Base-by-base conservation (phyloP, 2,888 invertebrate species). In the Dorcus parallelipipedus region DNA sequence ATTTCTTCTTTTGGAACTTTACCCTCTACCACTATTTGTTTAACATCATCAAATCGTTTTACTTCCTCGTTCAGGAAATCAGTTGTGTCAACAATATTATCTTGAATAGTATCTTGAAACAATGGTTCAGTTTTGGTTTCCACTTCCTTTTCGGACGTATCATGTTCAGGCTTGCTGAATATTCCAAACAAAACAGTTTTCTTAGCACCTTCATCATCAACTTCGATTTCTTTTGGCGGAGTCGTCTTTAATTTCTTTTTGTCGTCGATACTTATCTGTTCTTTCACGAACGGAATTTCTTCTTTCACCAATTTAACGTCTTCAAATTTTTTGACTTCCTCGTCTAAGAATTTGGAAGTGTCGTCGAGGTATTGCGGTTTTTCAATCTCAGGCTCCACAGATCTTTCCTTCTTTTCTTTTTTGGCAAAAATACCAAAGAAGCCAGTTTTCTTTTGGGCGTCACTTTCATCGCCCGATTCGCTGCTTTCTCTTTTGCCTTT, bases 131-230 rank as follows among this genome's bases (percentile, higher is more conserved):
- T 10, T 23, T 54, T 54, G n/a, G 8, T 33, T 39, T 62, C 61
- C 39, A 58, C 57, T 56, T 4, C 6, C 26, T 33, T 33, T 33
- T 33, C 6, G 26, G 6, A 33, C 6, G 0, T 33, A 3, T 66
- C 67, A 6, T 64, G 61, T 48, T 67, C 66, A 14, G 14, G 14
- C 48, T 68, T 68, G 9, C 62, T 55, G 58, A 67, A 67, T 17
- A 68, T 62, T 43, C 64, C 62, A 50, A 60, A 62, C 10, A 65
- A 61, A 8, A 62, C 47, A 4, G 14, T 14, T 14, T 14, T 14
- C 14, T 14, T 14, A 14, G 14, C 1, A 14, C 26, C 26, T 26
- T 26, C 26, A 6, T 33, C 26, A 23, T 58, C 59, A 43, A 33
- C 26, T 33, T 33, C 54, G 52, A 49, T 60, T 59, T 3, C 62